Base-by-base conservation (phyloP, 2,797 vertebrate genomes). In the Phoeniculus purpureus region DNA sequence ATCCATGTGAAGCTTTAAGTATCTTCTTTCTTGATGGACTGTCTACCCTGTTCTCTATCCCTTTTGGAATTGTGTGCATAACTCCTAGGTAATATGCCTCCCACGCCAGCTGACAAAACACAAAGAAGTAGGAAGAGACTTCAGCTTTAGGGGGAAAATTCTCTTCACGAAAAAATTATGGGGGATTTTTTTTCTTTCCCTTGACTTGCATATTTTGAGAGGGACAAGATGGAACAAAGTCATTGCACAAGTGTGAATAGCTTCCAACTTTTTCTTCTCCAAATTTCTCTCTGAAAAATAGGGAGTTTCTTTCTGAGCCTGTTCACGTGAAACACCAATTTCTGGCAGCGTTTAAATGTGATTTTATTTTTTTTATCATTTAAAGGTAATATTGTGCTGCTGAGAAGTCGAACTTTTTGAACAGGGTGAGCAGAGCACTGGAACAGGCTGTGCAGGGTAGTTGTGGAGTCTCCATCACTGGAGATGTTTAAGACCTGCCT, bases 51-150 rank as follows among this genome's bases (percentile, higher is more conserved):
- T 87, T 93, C 87, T 90, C 72, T 85, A 32, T 87, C 14, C 29
- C 13, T 62, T 93, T 72, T 92, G 79, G 81, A 94, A 75, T 25
- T 51, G 51, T 78, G 56, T 89, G 66, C 79, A 15, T 81, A 72
- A 73, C 70, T 94, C 34, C 76, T 92, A 90, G 90, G 70, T 95
- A 89, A 91, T 64, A 32, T 8, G 52, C 81, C 76, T 95, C 84
- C 92, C 56, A 95, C 15, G 0, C 59, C 70, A 88, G 56, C 81
- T 95, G 84, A 93, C 79, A 90, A 80, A 92, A 94, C 65, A 89
- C 72, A 94, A 94, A 93, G 87, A 66, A 67, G 25, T 72, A 74
- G 77, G 64, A 89, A 89, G 56, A 76, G 73, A 34, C 73, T 58
- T 90, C 79, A 76, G 32, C 79, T 90, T 17, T 37, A 78, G 76